Conservation (phyloP, 2,888 invertebrate species). For the Geophilus truncorum region DNA sequence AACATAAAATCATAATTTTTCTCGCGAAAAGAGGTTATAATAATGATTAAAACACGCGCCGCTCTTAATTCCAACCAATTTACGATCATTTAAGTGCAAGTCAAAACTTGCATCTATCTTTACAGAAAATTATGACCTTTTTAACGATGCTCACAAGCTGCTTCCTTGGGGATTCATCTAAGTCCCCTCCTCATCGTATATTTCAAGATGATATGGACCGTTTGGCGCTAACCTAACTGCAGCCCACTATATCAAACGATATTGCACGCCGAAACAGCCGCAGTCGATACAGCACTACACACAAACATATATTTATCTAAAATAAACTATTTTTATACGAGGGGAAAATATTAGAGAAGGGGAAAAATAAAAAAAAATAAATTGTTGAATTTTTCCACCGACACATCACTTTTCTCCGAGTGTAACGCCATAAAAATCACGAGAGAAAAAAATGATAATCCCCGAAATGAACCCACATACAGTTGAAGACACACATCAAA, state of each 20-base stretch:
- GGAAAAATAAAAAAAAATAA: not conserved
- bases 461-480: not conserved
- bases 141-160: conserved; percentile 1
- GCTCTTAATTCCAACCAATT: not conserved
- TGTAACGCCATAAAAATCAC: not conserved
- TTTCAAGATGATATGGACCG: conserved; percentile 11
- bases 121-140: not conserved
- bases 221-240: conserved; percentile 5
- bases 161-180: not conserved
- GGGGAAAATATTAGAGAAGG: too few relatives aligned
- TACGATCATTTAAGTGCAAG: not conserved
- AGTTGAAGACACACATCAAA: conserved; percentile 11
- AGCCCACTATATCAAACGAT: conserved; percentile 3
- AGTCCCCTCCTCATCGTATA: not conserved
- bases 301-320: not conserved
- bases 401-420: not conserved
- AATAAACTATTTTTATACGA: not conserved
- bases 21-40: not conserved
- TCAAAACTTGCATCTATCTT: not conserved
- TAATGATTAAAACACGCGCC: not conserved
- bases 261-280: not conserved
- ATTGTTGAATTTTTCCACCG: not conserved
- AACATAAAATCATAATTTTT: not conserved
- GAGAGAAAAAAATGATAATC: not conserved
- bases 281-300: not conserved